phyloP scores from a whole-genome alignment of 2,888 invertebrate genomes.

The Andrena bucephala region DNA sequence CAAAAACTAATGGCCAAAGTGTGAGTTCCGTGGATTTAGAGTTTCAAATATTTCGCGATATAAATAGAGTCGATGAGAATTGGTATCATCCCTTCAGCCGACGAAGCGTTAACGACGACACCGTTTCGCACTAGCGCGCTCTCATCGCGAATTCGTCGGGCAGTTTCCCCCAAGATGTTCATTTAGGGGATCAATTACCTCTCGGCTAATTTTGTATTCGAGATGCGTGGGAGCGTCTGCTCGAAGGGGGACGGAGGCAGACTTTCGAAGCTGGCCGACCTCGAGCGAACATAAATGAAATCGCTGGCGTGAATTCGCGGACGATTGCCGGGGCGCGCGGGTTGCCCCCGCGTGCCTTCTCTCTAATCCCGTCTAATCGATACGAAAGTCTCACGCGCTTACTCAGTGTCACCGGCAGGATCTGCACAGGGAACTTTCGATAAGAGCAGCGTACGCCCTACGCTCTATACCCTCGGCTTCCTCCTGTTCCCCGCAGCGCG shows the following conservation, averaged over 20 bases:
- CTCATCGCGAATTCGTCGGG: constrained; percentile 43
- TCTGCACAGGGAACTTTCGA: constrained; percentile 71
- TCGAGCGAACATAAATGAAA: constrained; percentile 35
- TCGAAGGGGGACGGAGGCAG: constrained; percentile 22
- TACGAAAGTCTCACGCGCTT: constrained; percentile 70
- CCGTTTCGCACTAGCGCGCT: constrained; percentile 48
- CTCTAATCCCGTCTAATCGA: constrained; percentile 75
- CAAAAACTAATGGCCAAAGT: neutral
- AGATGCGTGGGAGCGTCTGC: constrained; percentile 40
- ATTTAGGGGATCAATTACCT: constrained; percentile 54
- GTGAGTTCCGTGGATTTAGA: too few relatives aligned
- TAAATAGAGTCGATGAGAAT: neutral
- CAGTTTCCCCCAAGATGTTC: constrained; percentile 44
- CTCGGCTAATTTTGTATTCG: constrained; percentile 56
- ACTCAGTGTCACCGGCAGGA: constrained; percentile 75
- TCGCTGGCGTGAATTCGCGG: constrained; percentile 49
- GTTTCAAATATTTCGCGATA: constrained; percentile 1
- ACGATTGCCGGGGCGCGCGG: constrained; percentile 26
- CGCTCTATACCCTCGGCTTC: constrained; percentile 23
- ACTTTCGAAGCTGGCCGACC: constrained; percentile 16
- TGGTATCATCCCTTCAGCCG: constrained; percentile 27
- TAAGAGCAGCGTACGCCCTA: constrained; percentile 51
- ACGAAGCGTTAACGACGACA: constrained; percentile 47
- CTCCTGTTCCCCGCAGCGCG: constrained; percentile 64
- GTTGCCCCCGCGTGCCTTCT: constrained; percentile 22